Conservation (phyloP, 2,113 vertebrate genomes). For the Bubo bubo region DNA sequence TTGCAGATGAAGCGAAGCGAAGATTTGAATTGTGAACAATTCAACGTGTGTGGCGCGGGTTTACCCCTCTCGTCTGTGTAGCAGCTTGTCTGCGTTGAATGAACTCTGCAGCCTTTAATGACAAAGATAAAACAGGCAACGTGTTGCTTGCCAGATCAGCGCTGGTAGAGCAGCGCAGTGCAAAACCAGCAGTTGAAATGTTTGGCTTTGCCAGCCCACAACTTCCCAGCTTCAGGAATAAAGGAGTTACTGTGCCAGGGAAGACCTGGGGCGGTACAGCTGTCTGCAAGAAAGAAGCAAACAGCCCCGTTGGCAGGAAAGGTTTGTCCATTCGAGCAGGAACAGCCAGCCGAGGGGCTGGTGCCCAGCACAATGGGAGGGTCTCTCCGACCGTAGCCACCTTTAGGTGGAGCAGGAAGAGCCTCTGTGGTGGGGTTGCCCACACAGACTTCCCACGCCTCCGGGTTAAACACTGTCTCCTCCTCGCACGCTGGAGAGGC, state of each 20-base stretch:
- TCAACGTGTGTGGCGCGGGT: accelerated
- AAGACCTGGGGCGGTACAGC: not conserved
- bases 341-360: not conserved
- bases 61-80: not conserved
- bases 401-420: not conserved
- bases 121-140: not conserved
- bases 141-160: not conserved
- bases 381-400: accelerated
- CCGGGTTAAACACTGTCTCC: accelerated
- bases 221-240: not conserved
- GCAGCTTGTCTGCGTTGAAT: not conserved
- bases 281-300: not conserved
- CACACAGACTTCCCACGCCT: accelerated
- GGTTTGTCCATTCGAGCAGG: not conserved
- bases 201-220: not conserved
- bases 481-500: accelerated
- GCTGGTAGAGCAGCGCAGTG: not conserved
- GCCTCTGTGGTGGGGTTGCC: not conserved
- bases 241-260: not conserved
- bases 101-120: not conserved
- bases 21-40: constrained; percentile 80
- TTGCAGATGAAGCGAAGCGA: constrained; percentile 83
- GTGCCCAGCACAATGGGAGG: accelerated
- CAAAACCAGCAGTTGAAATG: not conserved
- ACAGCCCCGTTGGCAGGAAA: accelerated